phyloP scores from a whole-genome alignment of 2,113 vertebrate genomes.

The Lanius ludovicianus region DNA sequence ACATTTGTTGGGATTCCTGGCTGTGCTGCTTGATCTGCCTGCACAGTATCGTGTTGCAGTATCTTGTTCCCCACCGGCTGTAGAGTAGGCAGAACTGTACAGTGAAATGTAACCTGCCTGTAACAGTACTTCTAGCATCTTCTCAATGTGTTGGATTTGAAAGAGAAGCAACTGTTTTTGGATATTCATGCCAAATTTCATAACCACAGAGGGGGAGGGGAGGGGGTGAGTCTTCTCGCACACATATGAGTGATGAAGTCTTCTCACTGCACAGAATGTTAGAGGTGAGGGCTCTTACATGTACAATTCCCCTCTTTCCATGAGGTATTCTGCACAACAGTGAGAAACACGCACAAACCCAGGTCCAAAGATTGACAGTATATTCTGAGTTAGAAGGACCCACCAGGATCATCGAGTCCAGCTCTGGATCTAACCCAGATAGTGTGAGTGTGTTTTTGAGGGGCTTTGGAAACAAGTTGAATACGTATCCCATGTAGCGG shows the following conservation, averaged over 20 bases:
- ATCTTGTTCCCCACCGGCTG: neutral
- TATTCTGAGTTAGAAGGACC: neutral
- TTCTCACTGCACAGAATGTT: neutral
- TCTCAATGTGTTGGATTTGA: neutral
- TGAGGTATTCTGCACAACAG: neutral
- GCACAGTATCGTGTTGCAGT: conserved; percentile 8
- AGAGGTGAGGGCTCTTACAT: neutral
- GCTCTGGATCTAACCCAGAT: neutral
- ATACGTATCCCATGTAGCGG: accelerated
- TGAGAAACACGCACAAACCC: neutral
- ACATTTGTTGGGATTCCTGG: neutral
- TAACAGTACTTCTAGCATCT: conserved; percentile 18
- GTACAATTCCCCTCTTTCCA: neutral
- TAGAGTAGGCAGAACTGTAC: neutral
- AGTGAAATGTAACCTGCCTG: neutral
- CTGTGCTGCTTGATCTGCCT: neutral
- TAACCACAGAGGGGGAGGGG: neutral
- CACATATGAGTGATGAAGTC: neutral
- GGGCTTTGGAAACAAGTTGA: neutral
- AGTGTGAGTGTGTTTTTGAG: neutral
- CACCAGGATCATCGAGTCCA: no score
- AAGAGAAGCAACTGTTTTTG: neutral
- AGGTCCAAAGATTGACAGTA: neutral
- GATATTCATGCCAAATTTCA: neutral
- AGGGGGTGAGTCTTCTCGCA: neutral